Percentiles rank a stretch among this genome's conserved stretches.
These are phyloP conservation scores for Pelmatolapia mariae DNA, from an alignment of 2,113 vertebrate species.

Conservation along the genomic window DNA sequence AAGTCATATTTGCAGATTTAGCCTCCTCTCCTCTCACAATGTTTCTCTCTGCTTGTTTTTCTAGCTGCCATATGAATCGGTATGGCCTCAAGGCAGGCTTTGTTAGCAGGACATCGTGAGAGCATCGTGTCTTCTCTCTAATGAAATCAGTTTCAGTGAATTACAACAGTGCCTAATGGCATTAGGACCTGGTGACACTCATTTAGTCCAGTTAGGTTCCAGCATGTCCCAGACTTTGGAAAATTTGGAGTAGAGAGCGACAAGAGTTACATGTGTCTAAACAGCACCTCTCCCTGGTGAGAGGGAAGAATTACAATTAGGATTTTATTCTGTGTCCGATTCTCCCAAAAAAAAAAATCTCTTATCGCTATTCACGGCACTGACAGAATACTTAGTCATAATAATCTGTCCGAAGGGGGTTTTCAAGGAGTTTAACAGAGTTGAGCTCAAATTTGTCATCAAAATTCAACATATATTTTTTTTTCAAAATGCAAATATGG, in stretches of 20 bases:
- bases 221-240: slow-evolving; percentile 3
- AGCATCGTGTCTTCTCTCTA: slow-evolving; percentile 61
- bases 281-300: slow-evolving; percentile 44
- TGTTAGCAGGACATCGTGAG: slow-evolving; percentile 56
- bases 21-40: neutral
- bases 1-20: neutral
- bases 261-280: slow-evolving; percentile 9
- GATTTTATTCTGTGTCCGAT: neutral
- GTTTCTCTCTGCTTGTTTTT: slow-evolving; percentile 31
- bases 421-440: neutral
- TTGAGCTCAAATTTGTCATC: neutral
- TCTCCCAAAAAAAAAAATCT: neutral
- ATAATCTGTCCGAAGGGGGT: neutral
- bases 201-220: slow-evolving; percentile 60
- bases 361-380: neutral
- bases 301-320: neutral
- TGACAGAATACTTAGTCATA: neutral
- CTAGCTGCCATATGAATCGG: neutral
- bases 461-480: neutral
- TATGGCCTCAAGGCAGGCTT: slow-evolving; percentile 58
- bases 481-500: neutral
- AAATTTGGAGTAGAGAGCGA: neutral
- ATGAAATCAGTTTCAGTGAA: slow-evolving; percentile 73
- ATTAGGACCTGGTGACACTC: slow-evolving; percentile 78
- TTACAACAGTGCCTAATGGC: slow-evolving; percentile 63